Evolutionary conservation across 2,113 vertebrate genomes (phyloP).

Genomic region (Aldabrachelys gigantea): DNA sequence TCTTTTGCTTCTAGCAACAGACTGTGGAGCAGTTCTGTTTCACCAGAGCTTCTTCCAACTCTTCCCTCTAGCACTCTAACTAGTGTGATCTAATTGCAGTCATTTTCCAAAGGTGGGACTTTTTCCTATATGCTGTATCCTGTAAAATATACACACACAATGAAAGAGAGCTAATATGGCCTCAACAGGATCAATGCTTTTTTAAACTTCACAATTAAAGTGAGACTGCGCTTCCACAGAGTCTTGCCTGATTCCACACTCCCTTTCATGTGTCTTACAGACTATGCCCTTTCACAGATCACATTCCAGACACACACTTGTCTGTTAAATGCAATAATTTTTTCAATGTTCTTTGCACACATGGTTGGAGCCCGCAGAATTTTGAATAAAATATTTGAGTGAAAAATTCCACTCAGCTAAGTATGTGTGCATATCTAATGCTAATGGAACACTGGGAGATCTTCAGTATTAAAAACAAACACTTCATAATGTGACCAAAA

Average conservation of each 20-base stretch:
- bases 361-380: neutral
- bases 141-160: neutral
- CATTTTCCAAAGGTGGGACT: neutral
- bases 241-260: neutral
- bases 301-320: too few species aligned
- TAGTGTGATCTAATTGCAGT: neutral
- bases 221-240: neutral
- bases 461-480: neutral
- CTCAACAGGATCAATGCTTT: neutral
- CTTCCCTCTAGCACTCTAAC: neutral
- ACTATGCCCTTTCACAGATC: neutral
- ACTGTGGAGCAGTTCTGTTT: neutral
- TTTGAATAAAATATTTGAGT: neutral
- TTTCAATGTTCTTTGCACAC: neutral
- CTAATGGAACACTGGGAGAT: neutral
- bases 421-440: neutral
- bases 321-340: neutral
- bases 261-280: neutral
- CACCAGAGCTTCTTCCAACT: neutral
- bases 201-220: neutral
- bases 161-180: neutral
- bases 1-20: neutral
- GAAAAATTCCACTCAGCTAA: neutral
- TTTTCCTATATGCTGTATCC: neutral
- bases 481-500: neutral